These are phyloP conservation scores for Sylvilagus bachmani DNA, from an alignment of 2,113 vertebrate species.

Conservation along the genomic window DNA sequence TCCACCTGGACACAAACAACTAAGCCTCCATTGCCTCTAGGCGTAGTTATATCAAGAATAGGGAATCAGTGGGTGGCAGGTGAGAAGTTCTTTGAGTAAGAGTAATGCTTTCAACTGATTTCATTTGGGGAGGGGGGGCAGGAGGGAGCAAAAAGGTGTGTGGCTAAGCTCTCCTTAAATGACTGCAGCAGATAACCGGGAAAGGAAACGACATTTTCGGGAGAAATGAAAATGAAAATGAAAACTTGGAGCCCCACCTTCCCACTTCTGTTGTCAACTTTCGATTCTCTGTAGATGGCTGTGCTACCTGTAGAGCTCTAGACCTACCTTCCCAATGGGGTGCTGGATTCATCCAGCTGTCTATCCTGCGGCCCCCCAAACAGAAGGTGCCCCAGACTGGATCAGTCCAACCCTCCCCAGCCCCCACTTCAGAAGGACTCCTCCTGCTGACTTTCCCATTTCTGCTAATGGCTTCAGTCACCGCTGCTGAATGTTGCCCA, in stretches of 20 bases:
- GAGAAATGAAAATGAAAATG: not conserved
- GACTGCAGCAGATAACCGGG: not conserved
- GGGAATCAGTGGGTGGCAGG: not conserved
- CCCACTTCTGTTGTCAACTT: not conserved
- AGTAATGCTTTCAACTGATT: not conserved
- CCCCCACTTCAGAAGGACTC: not conserved
- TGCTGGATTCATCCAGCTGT: not conserved
- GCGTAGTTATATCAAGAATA: constrained; percentile 72
- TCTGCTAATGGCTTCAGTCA: not conserved
- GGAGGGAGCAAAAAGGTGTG: not conserved
- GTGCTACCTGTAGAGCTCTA: not conserved
- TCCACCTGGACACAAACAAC: constrained; percentile 74
- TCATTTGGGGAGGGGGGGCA: not conserved
- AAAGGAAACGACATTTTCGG: constrained; percentile 6
- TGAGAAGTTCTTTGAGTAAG: constrained; percentile 19
- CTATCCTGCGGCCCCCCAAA: not conserved
- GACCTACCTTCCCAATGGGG: not conserved
- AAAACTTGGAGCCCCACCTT: not conserved
- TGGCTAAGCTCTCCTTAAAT: not conserved
- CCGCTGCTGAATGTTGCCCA: not conserved
- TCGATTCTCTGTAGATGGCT: not conserved
- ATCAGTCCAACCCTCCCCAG: not conserved
- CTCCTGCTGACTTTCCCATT: not conserved
- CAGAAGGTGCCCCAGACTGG: not conserved
- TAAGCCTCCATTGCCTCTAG: constrained; percentile 72